Evolutionary conservation across 1,140 invertebrate genomes (phyloP), one percentile per base, ranked within the genome.

Genomic region (Adelges cooleyi): DNA sequence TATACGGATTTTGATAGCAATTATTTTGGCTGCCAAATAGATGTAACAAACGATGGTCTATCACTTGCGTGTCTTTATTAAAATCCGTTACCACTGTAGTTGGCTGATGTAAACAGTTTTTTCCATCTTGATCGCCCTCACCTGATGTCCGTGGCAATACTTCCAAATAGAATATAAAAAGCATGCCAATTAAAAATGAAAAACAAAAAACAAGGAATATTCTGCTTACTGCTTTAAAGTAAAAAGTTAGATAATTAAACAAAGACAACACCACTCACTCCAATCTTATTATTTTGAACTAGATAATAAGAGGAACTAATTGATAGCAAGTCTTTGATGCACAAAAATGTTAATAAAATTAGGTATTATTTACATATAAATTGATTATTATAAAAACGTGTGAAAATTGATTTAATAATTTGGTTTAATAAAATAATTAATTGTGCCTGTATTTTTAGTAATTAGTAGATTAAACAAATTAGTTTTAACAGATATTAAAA

Each of bases 161-260:
- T 62, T 62, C 25, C 56, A 62, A 62, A 62, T 62, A 62, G 56
- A 62, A 62, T 62, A 62, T 62, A 62, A 62, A 62, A 62, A 62
- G 40, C 56, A 62, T 62, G 56, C 56, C 42, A 48, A 62, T 62
- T 62, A 62, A 62, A 59, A 62, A 62, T 62, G 56, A 62, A 62
- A 62, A 62, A 46, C 22, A 59, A 59, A 59, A 62, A 62, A 46
- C 56, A 59, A 59, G 38, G 8, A 59, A 59, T 59, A 59, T 59
- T 59, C 53, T 59, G 53, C 53, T 25, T 59, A 42, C 27, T 42
- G 23, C n/a, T n/a, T n/a, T n/a, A n/a, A n/a, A n/a, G n/a, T n/a
- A 44, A 42, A 38, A 59, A 59, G 53, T 59, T 44, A 44, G 22
- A 27, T 59, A 25, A 56, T 42, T 54, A 56, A 44, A 44, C n/a